Base-by-base conservation (phyloP, 2,113 vertebrate species). In the Corythornis madagascariensis region DNA sequence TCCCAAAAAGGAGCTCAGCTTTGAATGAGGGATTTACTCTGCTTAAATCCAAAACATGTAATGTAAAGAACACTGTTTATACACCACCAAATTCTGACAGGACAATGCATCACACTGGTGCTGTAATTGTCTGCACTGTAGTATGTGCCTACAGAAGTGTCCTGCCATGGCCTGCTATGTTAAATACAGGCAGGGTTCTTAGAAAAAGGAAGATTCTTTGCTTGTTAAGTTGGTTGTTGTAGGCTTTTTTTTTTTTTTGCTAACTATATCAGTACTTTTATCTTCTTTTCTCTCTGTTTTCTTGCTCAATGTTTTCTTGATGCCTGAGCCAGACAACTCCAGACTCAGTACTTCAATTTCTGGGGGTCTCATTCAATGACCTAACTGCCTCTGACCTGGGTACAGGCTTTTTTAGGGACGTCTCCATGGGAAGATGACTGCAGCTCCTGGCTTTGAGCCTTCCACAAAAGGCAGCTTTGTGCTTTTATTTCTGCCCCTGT, bases 221-320 rank as follows among this genome's bases (percentile, higher is more conserved):
- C 10, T 13, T 42, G 8, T 5, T 42, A 12, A 8, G 14, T 42
- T 7, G 5, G 10, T 77, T 17, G 43, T 21, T 22, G 42, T 13
- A 25, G 13, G 38, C 11, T 38, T 38, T 38, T 38, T 10, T 38
- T 10, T 10, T 1, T 0, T 53, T 81, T 78, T 72, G 47, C 3
- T 74, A 47, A 26, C 7, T 33, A 1, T 50, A 26, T 59, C 33
- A n/a, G 25, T 0, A 0, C 4, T 3, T 13, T 21, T 21, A 24
- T 57, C 6, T 65, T 25, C 60, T 25, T 24, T 9, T 60, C 7
- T 33, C 25, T 52, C 16, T 70, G 17, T 35, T 15, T 77, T 1
- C 3, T 61, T 35, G 25, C 28, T 90, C 64, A 42, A 1, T n/a
- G 40, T 52, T 79, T 90, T 72, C 43, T 56, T 48, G 17, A 43